Percentiles rank a stretch among this genome's conserved stretches.
These are phyloP conservation scores for Channa argus DNA, from an alignment of 2,113 vertebrate genomes.

Conservation along the genomic window DNA sequence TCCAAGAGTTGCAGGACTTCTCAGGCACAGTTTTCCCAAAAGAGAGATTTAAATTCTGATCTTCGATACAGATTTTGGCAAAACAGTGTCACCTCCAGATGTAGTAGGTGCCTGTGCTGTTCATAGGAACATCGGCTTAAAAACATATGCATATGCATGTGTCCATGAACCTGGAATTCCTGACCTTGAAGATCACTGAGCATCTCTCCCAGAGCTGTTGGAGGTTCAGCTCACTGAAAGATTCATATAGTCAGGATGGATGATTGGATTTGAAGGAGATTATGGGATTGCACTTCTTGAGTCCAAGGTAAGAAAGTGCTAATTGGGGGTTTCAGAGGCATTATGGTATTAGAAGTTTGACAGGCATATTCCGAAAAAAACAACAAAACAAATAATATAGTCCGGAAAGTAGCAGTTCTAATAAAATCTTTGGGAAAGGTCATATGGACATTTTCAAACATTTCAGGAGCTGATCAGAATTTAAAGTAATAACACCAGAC, in stretches of 20 bases:
- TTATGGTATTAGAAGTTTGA: slow-evolving; percentile 10
- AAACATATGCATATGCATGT: slow-evolving; percentile 7
- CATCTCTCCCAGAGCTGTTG: slow-evolving; percentile 31
- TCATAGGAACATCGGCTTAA: background rate
- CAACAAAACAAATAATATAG: slow-evolving; percentile 12
- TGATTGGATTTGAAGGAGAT: slow-evolving; percentile 53
- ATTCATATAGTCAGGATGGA: slow-evolving; percentile 43
- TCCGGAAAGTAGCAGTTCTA: background rate
- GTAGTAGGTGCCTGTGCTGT: background rate
- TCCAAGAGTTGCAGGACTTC: too few relatives aligned
- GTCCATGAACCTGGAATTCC: slow-evolving; percentile 18
- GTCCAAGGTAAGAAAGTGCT: slow-evolving; percentile 29
- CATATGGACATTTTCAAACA: slow-evolving; percentile 5
- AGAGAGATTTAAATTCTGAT: background rate
- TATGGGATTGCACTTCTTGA: slow-evolving; percentile 51
- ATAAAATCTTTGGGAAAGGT: slow-evolving; percentile 17
- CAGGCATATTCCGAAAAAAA: background rate
- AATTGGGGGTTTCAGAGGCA: slow-evolving; percentile 5
- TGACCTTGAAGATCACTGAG: slow-evolving; percentile 39
- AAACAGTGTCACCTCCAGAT: background rate
- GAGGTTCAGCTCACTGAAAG: slow-evolving; percentile 12
- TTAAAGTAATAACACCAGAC: background rate
- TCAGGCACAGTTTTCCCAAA: too few relatives aligned
- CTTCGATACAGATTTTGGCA: background rate
- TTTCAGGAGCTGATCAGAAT: slow-evolving; percentile 35